Conservation (phyloP, 2,797 vertebrate genomes). For the Hephaestus fuliginosus region DNA sequence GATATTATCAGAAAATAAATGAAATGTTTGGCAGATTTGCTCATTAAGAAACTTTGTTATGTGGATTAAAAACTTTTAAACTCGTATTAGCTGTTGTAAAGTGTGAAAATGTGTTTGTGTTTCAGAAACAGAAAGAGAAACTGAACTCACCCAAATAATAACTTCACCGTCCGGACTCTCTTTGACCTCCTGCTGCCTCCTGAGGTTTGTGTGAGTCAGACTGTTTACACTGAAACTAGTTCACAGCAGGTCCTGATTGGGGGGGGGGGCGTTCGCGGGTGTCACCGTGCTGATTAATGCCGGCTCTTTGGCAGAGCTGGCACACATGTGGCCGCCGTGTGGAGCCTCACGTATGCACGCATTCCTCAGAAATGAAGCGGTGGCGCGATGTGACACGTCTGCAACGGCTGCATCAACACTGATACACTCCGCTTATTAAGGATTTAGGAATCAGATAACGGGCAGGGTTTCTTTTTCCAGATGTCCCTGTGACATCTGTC, state of each 20-base stretch:
- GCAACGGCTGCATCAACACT: neutral
- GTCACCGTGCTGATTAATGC: neutral
- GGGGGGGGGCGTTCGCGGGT: neutral
- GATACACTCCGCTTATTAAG: constrained; percentile 1
- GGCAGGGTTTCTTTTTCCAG: neutral
- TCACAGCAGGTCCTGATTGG: neutral
- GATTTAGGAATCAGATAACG: neutral
- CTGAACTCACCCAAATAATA: neutral
- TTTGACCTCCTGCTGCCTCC: neutral
- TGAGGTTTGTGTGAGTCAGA: neutral
- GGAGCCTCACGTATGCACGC: constrained; percentile 35
- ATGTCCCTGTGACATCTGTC: too few species aligned
- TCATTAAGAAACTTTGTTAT: neutral
- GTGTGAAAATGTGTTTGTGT: neutral
- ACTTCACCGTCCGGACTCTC: too few species aligned
- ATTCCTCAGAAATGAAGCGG: constrained; percentile 36
- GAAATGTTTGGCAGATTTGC: neutral
- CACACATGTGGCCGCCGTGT: constrained; percentile 22
- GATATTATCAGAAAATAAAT: neutral
- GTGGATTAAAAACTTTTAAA: too few species aligned
- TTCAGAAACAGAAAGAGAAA: neutral
- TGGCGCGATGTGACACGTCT: constrained; percentile 15
- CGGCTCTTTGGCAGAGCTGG: constrained; percentile 5
- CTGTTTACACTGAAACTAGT: neutral
- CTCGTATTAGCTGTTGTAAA: too few species aligned